A percentile compares a stretch with the other conserved stretches of the same genome.
Evolutionary conservation across 2,888 invertebrate species (phyloP).

Genomic region (Julus scanicus): DNA sequence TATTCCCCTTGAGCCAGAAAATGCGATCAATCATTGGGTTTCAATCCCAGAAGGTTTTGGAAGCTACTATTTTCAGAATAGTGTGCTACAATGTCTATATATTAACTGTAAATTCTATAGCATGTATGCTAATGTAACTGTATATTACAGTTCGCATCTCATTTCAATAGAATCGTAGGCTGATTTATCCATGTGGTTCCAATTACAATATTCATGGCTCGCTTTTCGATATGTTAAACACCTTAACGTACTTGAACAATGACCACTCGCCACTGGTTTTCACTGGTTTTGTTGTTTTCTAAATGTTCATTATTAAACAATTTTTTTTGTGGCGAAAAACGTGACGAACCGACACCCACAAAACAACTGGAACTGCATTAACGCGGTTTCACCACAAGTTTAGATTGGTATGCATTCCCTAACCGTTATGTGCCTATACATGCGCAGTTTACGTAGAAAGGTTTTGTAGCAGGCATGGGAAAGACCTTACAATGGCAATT

Average conservation of each 20-base stretch:
- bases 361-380: not conserved
- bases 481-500: not conserved
- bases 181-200: too few species aligned
- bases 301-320: not conserved
- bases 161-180: too few species aligned
- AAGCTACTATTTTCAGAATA: not conserved
- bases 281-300: not conserved
- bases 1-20: conserved; percentile 1
- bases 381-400: not conserved
- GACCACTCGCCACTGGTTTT: not conserved
- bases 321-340: not conserved
- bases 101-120: not conserved
- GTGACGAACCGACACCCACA: not conserved
- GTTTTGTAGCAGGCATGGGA: not conserved
- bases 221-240: not conserved
- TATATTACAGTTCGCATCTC: too few species aligned
- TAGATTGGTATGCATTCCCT: not conserved
- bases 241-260: not conserved
- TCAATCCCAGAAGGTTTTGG: not conserved
- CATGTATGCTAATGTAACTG: not conserved
- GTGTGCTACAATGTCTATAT: too few species aligned
- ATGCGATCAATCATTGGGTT: not conserved
- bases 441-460: not conserved
- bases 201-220: not conserved
- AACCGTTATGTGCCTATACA: not conserved